Percentiles rank a stretch among this genome's conserved stretches.
These are phyloP conservation scores for Akabosia matsudoensis DNA, from an alignment of 1,140 invertebrate species.

Conservation along the genomic window DNA sequence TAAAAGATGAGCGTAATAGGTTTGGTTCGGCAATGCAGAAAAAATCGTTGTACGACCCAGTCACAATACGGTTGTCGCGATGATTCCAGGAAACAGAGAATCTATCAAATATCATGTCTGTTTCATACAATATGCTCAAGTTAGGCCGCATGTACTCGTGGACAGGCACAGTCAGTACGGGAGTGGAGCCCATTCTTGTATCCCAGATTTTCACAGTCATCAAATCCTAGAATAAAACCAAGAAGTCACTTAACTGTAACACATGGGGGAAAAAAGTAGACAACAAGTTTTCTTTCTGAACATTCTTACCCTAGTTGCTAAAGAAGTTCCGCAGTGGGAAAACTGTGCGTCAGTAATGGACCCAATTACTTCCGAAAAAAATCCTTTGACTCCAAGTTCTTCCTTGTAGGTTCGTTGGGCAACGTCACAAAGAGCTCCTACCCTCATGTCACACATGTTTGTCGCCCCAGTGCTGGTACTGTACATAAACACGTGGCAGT, in stretches of 20 bases:
- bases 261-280: no score
- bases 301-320: background rate
- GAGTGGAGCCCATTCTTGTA: background rate
- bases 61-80: background rate
- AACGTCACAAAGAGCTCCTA: background rate
- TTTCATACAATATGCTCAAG: background rate
- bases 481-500: background rate
- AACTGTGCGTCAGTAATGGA: background rate
- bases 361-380: background rate
- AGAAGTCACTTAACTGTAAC: no score
- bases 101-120: background rate
- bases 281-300: no score
- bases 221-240: no score
- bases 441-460: background rate
- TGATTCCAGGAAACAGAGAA: background rate
- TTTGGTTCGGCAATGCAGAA: background rate
- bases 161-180: background rate
- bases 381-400: background rate
- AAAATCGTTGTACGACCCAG: background rate
- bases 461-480: background rate
- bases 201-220: conserved; percentile 5
- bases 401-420: background rate
- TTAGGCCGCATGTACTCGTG: background rate
- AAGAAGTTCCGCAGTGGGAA: background rate
- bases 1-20: background rate